Percentiles rank a stretch among this genome's conserved stretches.
Evolutionary conservation across 2,113 vertebrate species (phyloP).

Genomic region (Hemichromis elongatus): DNA sequence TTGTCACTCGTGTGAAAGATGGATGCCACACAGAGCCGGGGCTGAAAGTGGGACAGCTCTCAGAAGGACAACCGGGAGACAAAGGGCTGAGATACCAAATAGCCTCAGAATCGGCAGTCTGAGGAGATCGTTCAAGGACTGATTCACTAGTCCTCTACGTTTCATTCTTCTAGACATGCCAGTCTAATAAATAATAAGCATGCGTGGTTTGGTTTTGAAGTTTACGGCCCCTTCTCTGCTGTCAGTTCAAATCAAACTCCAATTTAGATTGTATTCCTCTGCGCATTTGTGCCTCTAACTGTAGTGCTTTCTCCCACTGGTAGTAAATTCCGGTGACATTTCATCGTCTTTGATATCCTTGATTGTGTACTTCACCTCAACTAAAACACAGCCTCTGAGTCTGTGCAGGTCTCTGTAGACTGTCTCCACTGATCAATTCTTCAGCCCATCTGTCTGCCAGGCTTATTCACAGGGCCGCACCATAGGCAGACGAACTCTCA

Average conservation of each 20-base stretch:
- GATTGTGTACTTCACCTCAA: slow-evolving; percentile 43
- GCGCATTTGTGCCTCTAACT: background rate
- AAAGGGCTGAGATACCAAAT: background rate
- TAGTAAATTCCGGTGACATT: slow-evolving; percentile 36
- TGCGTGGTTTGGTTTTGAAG: background rate
- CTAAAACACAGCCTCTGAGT: slow-evolving; percentile 31
- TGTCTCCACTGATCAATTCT: slow-evolving; percentile 51
- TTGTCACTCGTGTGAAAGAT: slow-evolving; percentile 47
- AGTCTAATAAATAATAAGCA: slow-evolving; percentile 30
- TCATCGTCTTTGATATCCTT: slow-evolving; percentile 43
- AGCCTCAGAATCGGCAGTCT: background rate
- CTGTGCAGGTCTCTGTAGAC: slow-evolving; percentile 33
- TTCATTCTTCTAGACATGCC: background rate
- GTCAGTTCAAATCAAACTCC: slow-evolving; percentile 10
- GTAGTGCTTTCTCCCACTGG: slow-evolving; percentile 2
- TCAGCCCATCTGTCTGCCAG: slow-evolving; percentile 57
- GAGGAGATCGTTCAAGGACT: background rate
- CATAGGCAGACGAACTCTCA: slow-evolving; percentile 29
- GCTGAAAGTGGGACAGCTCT: slow-evolving; percentile 67
- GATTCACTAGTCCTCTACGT: slow-evolving; percentile 14
- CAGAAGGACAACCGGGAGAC: slow-evolving; percentile 35
- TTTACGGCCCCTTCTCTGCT: background rate
- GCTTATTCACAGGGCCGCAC: slow-evolving; percentile 40
- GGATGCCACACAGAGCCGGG: slow-evolving; percentile 52
- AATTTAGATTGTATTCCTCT: background rate